These are phyloP conservation scores for Bufotes viridis DNA, from an alignment of 2,797 vertebrate species.

Conservation along the genomic window DNA sequence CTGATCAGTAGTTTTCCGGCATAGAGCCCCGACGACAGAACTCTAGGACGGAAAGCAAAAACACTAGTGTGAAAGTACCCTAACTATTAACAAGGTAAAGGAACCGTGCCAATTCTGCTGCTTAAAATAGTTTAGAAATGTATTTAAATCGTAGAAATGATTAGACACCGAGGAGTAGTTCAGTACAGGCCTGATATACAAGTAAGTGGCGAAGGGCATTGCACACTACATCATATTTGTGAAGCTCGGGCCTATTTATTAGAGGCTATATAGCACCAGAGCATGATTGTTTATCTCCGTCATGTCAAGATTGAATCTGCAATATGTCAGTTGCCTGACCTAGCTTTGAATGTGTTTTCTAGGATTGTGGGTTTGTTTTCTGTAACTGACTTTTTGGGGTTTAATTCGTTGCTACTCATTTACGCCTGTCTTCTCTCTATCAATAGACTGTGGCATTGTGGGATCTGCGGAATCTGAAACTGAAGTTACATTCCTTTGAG, in stretches of 20 bases:
- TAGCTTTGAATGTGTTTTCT: too few relatives aligned
- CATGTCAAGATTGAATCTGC: too few relatives aligned
- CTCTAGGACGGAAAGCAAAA: too few relatives aligned
- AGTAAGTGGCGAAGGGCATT: not conserved
- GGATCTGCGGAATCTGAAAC: slow-evolving; percentile 95
- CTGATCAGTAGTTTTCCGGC: too few relatives aligned
- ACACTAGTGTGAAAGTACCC: too few relatives aligned
- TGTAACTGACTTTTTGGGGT: not conserved
- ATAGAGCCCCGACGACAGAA: too few relatives aligned
- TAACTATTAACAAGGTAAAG: too few relatives aligned
- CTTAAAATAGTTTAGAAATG: not conserved
- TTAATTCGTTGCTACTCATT: not conserved
- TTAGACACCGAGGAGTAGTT: too few relatives aligned
- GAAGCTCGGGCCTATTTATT: not conserved
- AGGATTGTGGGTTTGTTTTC: not conserved
- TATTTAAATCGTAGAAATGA: not conserved
- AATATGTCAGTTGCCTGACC: too few relatives aligned
- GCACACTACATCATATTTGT: not conserved
- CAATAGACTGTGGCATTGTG: slow-evolving; percentile 93
- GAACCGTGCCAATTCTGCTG: too few relatives aligned
- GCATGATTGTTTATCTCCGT: too few relatives aligned
- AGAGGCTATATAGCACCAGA: not conserved
- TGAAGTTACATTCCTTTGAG: slow-evolving; percentile 98
- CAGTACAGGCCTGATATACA: not conserved
- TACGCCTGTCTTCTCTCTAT: slow-evolving; percentile 15